Base-by-base conservation (phyloP, 2,888 invertebrate genomes). In the Rugalucina vietnamica region DNA sequence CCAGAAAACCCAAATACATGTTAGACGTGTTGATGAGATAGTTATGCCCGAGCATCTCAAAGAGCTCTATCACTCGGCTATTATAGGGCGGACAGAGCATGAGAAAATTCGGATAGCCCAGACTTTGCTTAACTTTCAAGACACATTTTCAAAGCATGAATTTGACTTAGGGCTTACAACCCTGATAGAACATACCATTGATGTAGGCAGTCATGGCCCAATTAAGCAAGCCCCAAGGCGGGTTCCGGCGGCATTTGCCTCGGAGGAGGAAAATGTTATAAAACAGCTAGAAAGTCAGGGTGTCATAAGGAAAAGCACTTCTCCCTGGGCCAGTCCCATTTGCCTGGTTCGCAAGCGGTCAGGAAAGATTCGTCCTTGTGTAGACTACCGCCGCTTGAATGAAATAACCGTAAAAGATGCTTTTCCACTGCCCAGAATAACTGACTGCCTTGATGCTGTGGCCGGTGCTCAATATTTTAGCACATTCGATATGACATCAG, bases 381-480 rank as follows among this genome's bases (percentile, higher is more conserved):
- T 81, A 14, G 81, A 79, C 29, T 79, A 79, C 43, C 36, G 79
- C n/a, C 37, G 36, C 5, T 60, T 80, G 29, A 75, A 80, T 75
- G 65, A 36, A 3, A 1, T 60, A 43, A n/a, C n/a, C n/a, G n/a
- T n/a, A n/a, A n/a, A n/a, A n/a, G n/a, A n/a, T n/a, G n/a, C n/a
- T n/a, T n/a, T n/a, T n/a, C n/a, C n/a, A n/a, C n/a, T n/a, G n/a
- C n/a, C n/a, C n/a, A 60, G 77, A 14, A 65, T 77, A 10, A 60
- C 77, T 18, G 79, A 83, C 32, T 83, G 83, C 39, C 29, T 79
- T 10, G 79, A 83, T 32, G 75, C 83, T n/a, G 60, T 83, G 24
- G 50, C 75, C 8, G 83, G 83, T n/a, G 57, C 79, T n/a, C 50
- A 32, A 18, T 29, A 74, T 18, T 80, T 77, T 43, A 37, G 54